Base-by-base conservation (phyloP, 2,888 invertebrate species). In the Ennomos erosarius region DNA sequence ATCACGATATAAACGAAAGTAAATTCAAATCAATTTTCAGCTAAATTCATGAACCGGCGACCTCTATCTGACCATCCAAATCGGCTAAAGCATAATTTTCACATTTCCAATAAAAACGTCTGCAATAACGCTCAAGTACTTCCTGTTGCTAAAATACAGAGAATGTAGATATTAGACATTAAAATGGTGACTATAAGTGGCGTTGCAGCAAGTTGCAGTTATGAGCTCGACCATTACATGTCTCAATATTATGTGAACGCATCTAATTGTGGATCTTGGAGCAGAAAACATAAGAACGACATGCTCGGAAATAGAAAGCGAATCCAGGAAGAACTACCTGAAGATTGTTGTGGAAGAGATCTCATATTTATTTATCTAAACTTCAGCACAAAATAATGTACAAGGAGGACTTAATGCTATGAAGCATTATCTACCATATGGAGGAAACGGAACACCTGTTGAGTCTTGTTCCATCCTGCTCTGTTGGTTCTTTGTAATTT, bases 71-170 rank as follows among this genome's bases (percentile, higher is more conserved):
- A 34, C 34, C 2, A 44, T 26, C 8, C 35, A n/a, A 16, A 38
- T 38, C 57, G 47, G 43, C 47, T 10, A 46, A 50, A 55, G 8
- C 16, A 46, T 8, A 9, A 8, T 10, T 8, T 2, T 0, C n/a
- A 10, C 46, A 49, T 48, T 8, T 38, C 37, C 9, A 58, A 11
- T 42, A 13, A 49, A 47, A 52, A 33, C 36, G 16, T 47, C 35
- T 53, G 47, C 43, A 49, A 53, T 56, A 49, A 51, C 11, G 2
- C 33, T 54, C 37, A 50, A 59, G 54, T 59, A 50, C 45, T 59
- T 58, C 58, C 58, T 58, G 49, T 49, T 49, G 39, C 53, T 45
- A 45, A 59, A 59, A 58, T 43, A 36, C 43, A 33, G 47, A 49
- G 54, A 54, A 44, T 59, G 53, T 49, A 53, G 44, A 50, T 54